These are phyloP conservation scores for Nasonia giraulti DNA, from an alignment of 1,140 invertebrate genomes.

Conservation along the genomic window DNA sequence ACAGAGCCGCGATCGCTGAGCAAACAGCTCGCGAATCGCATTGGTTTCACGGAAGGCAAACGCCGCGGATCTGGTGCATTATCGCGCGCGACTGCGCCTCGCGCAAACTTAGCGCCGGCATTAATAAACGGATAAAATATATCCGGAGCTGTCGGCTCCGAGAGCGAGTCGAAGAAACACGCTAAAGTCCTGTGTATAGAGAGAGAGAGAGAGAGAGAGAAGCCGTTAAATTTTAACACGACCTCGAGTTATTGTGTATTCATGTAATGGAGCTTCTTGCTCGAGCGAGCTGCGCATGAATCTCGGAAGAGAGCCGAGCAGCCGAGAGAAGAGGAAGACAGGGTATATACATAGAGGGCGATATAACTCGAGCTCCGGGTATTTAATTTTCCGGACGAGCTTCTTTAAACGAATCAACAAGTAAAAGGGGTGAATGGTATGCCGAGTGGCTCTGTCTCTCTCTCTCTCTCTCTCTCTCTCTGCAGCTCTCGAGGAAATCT, in stretches of 20 bases:
- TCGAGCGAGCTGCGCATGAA: conserved; percentile 26
- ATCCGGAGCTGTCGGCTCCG: neutral
- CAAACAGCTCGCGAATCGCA: neutral
- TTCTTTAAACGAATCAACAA: conserved; percentile 35
- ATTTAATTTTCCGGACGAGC: conserved; percentile 19
- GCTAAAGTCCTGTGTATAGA: neutral
- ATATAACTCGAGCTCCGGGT: neutral
- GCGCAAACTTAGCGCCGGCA: neutral
- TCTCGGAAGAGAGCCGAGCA: neutral
- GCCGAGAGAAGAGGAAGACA: neutral
- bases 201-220: neutral
- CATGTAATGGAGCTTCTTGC: conserved; percentile 49
- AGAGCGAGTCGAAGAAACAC: neutral
- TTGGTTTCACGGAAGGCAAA: neutral
- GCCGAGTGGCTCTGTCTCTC: neutral
- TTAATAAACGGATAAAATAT: conserved; percentile 11
- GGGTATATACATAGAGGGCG: neutral
- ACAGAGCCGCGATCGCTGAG: neutral
- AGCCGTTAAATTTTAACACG: conserved; percentile 13
- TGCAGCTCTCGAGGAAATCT: neutral
- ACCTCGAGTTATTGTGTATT: conserved; percentile 17
- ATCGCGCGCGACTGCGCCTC: neutral
- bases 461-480: neutral
- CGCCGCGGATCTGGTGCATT: neutral
- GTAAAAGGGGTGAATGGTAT: neutral